Conservation (phyloP, 2,113 vertebrate genomes). For the Salvelinus fontinalis region DNA sequence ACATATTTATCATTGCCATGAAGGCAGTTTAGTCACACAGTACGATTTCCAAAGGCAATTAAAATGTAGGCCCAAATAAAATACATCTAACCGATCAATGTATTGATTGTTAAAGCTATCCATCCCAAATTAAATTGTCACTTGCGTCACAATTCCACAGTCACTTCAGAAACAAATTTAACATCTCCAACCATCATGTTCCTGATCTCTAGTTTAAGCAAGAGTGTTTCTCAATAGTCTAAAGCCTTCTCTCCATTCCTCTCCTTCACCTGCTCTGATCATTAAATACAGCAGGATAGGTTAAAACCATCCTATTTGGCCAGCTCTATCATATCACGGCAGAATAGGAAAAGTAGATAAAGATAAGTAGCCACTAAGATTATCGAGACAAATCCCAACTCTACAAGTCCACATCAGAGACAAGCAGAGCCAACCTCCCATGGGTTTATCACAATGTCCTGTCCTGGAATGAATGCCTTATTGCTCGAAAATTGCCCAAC, state of each 20-base stretch:
- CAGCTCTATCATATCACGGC: no score
- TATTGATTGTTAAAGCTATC: constrained; percentile 52
- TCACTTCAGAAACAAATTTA: no score
- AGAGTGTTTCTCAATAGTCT: no score
- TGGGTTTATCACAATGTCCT: constrained; percentile 38
- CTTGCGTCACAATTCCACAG: constrained; percentile 27
- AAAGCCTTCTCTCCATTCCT: no score
- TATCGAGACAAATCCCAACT: background rate
- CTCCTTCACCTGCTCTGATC: no score
- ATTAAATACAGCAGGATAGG: no score
- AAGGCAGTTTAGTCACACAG: constrained; percentile 56
- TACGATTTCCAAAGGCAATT: constrained; percentile 52
- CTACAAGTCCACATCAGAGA: background rate
- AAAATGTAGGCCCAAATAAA: constrained; percentile 50
- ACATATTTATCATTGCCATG: constrained; percentile 56
- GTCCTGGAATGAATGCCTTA: constrained; percentile 38
- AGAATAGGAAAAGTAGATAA: no score
- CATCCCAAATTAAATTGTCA: constrained; percentile 41
- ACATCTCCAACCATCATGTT: no score
- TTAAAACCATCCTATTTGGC: no score
- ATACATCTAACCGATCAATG: constrained; percentile 65
- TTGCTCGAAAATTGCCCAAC: constrained; percentile 54
- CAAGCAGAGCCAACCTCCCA: constrained; percentile 44
- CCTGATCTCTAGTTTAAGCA: no score
- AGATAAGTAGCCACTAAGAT: no score